Percentiles rank a stretch among this genome's conserved stretches.
phyloP scores from a whole-genome alignment of 1,140 invertebrate genomes.

The Euwallacea similis region DNA sequence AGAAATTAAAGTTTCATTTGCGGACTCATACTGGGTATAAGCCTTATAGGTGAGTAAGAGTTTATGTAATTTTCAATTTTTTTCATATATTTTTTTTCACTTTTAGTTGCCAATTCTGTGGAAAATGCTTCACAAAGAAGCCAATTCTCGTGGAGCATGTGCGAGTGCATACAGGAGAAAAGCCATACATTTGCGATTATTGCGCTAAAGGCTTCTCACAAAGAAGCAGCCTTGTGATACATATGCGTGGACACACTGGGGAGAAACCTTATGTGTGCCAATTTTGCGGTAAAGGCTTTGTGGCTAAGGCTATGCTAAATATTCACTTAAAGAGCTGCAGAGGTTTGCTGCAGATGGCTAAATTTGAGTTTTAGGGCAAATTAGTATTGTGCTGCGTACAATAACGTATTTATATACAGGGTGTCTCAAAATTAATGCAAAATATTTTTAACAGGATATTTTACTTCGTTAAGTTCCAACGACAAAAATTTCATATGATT shows the following conservation, averaged over 20 bases:
- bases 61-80: not conserved
- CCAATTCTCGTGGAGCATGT: conserved; percentile 56
- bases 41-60: conserved; percentile 53
- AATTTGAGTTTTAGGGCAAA: conserved; percentile 23
- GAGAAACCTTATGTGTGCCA: conserved; percentile 56
- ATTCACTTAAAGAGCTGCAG: conserved; percentile 61
- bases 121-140: conserved; percentile 57
- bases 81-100: conserved; percentile 2
- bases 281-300: conserved; percentile 57
- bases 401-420: not conserved
- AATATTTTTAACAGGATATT: not conserved
- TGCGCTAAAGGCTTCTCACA: conserved; percentile 71
- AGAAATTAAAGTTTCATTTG: conserved; percentile 56
- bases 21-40: conserved; percentile 61
- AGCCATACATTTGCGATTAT: conserved; percentile 58
- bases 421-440: not conserved
- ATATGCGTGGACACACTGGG: conserved; percentile 54
- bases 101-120: conserved; percentile 56
- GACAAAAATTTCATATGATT: no score
- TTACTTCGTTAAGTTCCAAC: no score
- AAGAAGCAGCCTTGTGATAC: conserved; percentile 65
- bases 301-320: conserved; percentile 64
- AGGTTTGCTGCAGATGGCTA: conserved; percentile 36
- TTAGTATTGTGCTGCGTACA: conserved; percentile 1
- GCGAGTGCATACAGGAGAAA: conserved; percentile 57